A percentile compares a stretch with the other conserved stretches of the same genome.
These are phyloP conservation scores for Xenus cinereus DNA, from an alignment of 2,113 vertebrate genomes.

Conservation along the genomic window DNA sequence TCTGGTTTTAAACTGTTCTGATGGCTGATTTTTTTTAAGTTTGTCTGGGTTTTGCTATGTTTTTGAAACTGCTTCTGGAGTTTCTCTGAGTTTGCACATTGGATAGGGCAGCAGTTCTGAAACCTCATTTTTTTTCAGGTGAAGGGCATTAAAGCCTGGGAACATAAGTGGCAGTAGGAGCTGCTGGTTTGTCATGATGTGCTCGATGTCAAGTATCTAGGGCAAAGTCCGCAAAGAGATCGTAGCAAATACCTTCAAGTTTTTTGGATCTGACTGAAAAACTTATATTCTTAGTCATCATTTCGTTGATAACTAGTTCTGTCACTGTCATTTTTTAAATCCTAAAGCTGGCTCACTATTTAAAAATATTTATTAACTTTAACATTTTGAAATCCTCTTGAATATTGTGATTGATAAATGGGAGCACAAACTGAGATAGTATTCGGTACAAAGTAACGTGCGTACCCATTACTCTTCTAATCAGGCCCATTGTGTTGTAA, in stretches of 20 bases:
- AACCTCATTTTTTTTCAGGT: not conserved
- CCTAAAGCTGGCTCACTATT: not conserved
- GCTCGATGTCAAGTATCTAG: not conserved
- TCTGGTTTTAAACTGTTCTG: not conserved
- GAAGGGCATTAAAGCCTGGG: not conserved
- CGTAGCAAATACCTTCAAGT: not conserved
- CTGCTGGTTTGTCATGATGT: not conserved
- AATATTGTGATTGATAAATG: not conserved
- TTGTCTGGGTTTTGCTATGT: not conserved
- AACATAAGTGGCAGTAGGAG: not conserved
- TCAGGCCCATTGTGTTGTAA: not conserved
- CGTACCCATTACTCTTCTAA: not conserved
- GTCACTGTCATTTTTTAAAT: not conserved
- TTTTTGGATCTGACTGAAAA: not conserved
- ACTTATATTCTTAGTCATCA: not conserved
- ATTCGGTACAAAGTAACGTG: not conserved
- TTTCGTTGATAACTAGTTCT: not conserved
- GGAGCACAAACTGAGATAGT: not conserved
- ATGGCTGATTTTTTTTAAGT: not conserved
- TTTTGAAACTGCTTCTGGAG: not conserved
- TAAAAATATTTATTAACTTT: constrained; percentile 7
- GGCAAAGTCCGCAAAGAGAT: not conserved
- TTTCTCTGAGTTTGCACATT: not conserved
- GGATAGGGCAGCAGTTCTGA: not conserved
- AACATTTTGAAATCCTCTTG: not conserved